Base-by-base conservation (phyloP, 2,797 vertebrate genomes). In the Vireo griseus region DNA sequence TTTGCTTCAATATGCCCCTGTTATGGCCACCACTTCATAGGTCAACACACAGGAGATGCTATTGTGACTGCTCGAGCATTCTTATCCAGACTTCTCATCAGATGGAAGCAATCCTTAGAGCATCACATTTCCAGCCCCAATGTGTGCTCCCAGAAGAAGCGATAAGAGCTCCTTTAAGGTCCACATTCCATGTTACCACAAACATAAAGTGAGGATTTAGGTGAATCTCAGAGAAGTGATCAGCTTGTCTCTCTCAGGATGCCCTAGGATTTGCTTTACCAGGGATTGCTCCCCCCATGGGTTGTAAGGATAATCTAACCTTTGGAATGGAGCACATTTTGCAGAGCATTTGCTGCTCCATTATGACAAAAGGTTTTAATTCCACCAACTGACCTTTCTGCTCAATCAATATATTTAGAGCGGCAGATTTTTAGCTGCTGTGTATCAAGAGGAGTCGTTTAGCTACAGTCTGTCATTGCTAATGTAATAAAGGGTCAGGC, bases 311-410 rank as follows among this genome's bases (percentile, higher is more conserved):
- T 92, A 86, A 89, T 90, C 86, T 92, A 48, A 68, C 69, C 72
- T 91, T 74, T 0, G 10, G 68, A 62, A 62, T 2, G 13, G 68
- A 74, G 50, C 4, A 0, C 58, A 3, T 76, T 94, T 58, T 58
- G 51, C 26, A n/a, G 55, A 52, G 51, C 52, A 62, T 92, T 95
- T 92, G 28, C 61, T 59, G 4, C 18, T 63, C 57, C 35, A 45
- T 88, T 94, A 78, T 7, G 31, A 50, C 51, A 75, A 54, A 81
- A 86, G 65, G 66, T 58, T 93, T 93, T 91, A 86, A 88, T 91
- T 90, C 62, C 33, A 45, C 61, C 37, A 29, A 5, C 7, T 24
- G 62, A 47, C 33, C 31, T 48, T 87, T 87, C 45, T 83, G 75
- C 39, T 75, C 79, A 52, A 2, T 25, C 28, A 6, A 5, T 65